Base-by-base conservation (phyloP, 2,888 invertebrate genomes). In the Digitonthophagus gazella region DNA sequence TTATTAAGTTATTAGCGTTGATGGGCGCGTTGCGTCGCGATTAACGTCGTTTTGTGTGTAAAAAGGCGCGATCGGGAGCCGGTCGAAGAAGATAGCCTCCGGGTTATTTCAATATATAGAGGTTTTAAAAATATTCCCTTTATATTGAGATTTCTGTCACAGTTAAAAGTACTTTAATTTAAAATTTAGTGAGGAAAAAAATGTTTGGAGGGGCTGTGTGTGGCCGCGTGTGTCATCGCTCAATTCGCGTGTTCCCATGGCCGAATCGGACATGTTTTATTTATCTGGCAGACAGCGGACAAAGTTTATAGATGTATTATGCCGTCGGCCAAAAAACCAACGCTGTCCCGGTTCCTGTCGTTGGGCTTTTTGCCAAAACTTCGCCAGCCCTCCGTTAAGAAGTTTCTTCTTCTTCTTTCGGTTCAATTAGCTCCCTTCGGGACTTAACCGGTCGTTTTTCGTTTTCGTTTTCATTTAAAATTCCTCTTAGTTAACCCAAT, bases 241-340 rank as follows among this genome's bases (percentile, higher is more conserved):
- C 67, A 69, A 67, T 69, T 65, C 56, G 15, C 64, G 57, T 69
- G 28, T 69, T 69, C 69, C 69, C 69, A 69, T 69, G 69, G 69
- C 58, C 67, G 56, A 61, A 44, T 44, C 58, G 68, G 66, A 56
- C 69, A 69, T 69, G 69, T 69, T 69, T 69, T 69, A 69, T 69
- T 67, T 69, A 69, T 69, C 66, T 61, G 64, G 67, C 56, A 67
- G 28, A 44, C 28, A 44, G 28, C 28, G 28, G 28, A 44, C 28
- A 44, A 8, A 44, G 28, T 44, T 44, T 44, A 44, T 44, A 44
- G 28, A 44, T 44, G 28, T 44, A 44, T 44, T 44, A 44, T 44
- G 28, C 28, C 28, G 28, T 44, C 28, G 28, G 11, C 28, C 28
- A 44, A 44, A 44, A 44, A 44, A 44, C 11, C 6, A 44, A 44